phyloP scores from a whole-genome alignment of 2,113 vertebrate species.

The Pteruthius melanotis region DNA sequence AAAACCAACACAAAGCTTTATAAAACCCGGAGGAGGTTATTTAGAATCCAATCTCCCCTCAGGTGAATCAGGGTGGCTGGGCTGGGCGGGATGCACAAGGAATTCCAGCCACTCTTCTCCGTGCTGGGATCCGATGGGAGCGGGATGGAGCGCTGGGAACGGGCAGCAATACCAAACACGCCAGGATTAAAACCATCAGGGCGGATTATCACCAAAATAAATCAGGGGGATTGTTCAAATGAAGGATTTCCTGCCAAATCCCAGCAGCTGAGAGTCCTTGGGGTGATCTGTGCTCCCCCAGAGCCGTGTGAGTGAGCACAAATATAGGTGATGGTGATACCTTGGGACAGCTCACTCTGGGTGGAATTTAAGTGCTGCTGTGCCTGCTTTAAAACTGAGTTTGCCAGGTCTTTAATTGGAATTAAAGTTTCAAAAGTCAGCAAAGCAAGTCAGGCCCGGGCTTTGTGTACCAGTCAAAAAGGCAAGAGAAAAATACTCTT shows the following conservation, averaged over 20 bases:
- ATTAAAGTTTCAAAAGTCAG: neutral
- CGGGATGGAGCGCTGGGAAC: neutral
- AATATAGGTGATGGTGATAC: rapidly evolving
- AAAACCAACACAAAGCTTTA: slow-evolving; percentile 46
- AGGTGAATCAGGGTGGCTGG: slow-evolving; percentile 28
- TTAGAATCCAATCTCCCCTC: slow-evolving; percentile 30
- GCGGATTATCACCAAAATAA: neutral
- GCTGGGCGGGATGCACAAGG: slow-evolving; percentile 18
- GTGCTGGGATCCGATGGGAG: neutral
- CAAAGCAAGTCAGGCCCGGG: neutral
- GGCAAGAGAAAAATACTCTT: rapidly evolving
- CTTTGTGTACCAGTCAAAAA: neutral
- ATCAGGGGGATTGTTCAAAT: neutral
- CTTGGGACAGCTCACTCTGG: neutral
- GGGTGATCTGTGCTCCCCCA: rapidly evolving
- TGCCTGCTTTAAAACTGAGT: neutral
- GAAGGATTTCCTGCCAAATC: neutral
- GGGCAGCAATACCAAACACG: neutral
- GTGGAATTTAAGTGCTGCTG: rapidly evolving
- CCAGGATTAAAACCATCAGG: neutral
- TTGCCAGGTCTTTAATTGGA: neutral
- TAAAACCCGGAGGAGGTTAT: neutral
- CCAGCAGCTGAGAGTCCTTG: neutral
- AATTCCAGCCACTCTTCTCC: neutral
- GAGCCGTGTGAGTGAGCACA: neutral